phyloP scores from a whole-genome alignment of 2,113 vertebrate species.

The Colinus virginianus region DNA sequence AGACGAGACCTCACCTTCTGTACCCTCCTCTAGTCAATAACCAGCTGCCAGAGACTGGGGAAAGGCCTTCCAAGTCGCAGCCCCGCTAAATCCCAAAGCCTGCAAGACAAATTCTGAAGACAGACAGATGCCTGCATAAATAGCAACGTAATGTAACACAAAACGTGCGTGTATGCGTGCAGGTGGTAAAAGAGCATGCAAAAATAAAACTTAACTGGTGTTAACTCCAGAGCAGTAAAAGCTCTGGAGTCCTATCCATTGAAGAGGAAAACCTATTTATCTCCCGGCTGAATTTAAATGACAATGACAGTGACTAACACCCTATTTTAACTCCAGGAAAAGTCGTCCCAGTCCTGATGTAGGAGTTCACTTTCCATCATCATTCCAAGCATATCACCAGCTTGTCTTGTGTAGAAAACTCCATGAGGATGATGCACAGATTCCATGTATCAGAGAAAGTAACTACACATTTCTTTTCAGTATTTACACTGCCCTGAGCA shows the following conservation, averaged over 20 bases:
- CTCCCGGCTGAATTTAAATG: not conserved
- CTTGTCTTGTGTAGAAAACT: not conserved
- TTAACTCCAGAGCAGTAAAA: too few species aligned
- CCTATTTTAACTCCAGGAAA: not conserved
- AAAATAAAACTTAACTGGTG: not conserved
- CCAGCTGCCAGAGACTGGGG: not conserved
- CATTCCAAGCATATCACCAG: not conserved
- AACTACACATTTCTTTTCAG: not conserved
- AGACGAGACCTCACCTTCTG: not conserved
- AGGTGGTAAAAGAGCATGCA: not conserved
- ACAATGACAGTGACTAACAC: not conserved
- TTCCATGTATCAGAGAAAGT: not conserved
- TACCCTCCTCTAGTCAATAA: not conserved
- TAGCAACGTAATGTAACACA: not conserved
- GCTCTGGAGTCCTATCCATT: not conserved
- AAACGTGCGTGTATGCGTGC: accelerated
- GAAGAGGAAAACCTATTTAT: not conserved
- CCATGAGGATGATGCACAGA: not conserved
- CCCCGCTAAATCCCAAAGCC: not conserved
- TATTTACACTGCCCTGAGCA: not conserved
- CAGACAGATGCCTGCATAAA: not conserved
- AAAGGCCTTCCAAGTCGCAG: not conserved
- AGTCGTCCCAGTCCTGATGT: not conserved
- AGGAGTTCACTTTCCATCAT: not conserved
- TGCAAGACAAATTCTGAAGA: not conserved